phyloP scores from a whole-genome alignment of 2,113 vertebrate genomes.

The Tachuris rubrigastra region DNA sequence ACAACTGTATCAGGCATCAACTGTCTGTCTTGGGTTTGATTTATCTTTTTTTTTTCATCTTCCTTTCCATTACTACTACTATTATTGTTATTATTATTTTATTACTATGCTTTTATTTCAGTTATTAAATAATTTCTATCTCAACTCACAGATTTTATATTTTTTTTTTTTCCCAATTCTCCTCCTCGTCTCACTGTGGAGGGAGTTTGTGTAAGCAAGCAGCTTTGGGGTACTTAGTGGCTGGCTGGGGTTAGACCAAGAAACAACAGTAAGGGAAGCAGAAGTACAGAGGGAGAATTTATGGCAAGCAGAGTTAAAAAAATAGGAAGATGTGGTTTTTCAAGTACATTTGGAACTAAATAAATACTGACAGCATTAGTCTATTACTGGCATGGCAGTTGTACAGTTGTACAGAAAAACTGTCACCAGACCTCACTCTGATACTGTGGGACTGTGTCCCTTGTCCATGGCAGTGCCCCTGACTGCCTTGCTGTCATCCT shows the following conservation, averaged over 20 bases:
- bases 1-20: neutral
- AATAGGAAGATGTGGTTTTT: conserved; percentile 44
- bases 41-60: neutral
- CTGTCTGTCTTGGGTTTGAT: neutral
- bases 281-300: neutral
- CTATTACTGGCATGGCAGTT: rapidly evolving
- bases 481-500: neutral
- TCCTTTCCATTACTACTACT: neutral
- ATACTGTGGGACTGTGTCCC: neutral
- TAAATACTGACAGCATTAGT: neutral
- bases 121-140: neutral
- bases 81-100: neutral
- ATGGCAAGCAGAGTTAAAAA: neutral
- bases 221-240: neutral
- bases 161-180: neutral
- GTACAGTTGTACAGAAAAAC: neutral
- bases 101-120: neutral
- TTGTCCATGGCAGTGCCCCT: neutral
- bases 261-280: neutral
- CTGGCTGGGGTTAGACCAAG: neutral
- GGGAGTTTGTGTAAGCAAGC: neutral
- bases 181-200: neutral
- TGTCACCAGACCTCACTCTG: neutral
- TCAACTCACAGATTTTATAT: neutral
- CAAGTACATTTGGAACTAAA: conserved; percentile 40